These are phyloP conservation scores for Arge pagana DNA, from an alignment of 2,888 invertebrate genomes.

Conservation along the genomic window DNA sequence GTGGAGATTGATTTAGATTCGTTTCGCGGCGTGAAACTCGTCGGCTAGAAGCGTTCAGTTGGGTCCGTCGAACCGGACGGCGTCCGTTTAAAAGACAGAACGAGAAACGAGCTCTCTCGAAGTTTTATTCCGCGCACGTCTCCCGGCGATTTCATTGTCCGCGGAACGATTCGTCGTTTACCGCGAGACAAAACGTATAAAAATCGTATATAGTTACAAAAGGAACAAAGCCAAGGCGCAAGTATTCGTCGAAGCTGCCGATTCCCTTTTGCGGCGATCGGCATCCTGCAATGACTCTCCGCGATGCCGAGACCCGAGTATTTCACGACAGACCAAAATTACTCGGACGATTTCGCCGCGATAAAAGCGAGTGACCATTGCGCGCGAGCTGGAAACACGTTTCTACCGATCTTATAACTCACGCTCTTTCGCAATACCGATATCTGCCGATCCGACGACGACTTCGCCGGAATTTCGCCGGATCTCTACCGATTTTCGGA, in stretches of 20 bases:
- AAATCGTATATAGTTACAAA: background rate
- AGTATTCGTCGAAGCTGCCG: background rate
- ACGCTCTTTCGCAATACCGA: too few relatives aligned
- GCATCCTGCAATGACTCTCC: conserved; percentile 8
- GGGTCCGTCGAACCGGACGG: background rate
- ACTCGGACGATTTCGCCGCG: too few relatives aligned
- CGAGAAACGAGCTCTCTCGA: background rate
- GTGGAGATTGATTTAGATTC: conserved; percentile 14
- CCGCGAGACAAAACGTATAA: conserved; percentile 10
- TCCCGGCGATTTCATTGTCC: conserved; percentile 18
- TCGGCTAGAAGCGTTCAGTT: background rate
- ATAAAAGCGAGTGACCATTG: too few relatives aligned
- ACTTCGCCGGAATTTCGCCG: too few relatives aligned
- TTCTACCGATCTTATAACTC: too few relatives aligned
- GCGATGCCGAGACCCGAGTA: too few relatives aligned
- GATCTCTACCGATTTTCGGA: too few relatives aligned
- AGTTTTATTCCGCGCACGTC: conserved; percentile 16
- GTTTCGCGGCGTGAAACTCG: conserved; percentile 9
- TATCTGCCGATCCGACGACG: too few relatives aligned
- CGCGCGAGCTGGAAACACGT: too few relatives aligned
- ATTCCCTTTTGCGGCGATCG: conserved; percentile 8
- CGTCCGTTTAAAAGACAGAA: background rate
- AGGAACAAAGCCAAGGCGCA: conserved; percentile 2
- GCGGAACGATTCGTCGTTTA: background rate
- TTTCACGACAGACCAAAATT: too few relatives aligned